Conservation (phyloP, 2,113 vertebrate species). For the Mormyrus iriodes region DNA sequence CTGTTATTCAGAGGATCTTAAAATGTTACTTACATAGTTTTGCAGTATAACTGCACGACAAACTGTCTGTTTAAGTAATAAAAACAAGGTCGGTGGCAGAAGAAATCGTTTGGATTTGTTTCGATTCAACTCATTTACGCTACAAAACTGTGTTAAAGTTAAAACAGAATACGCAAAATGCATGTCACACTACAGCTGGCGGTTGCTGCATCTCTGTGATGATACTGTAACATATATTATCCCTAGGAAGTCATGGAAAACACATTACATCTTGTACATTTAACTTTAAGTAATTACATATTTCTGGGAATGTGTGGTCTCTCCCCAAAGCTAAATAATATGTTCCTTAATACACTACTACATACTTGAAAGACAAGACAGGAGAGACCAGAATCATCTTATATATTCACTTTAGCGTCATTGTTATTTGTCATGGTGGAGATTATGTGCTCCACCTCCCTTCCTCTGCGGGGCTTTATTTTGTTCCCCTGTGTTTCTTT, state of each 20-base stretch:
- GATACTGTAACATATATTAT: not conserved
- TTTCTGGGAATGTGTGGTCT: constrained; percentile 24
- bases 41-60: constrained; percentile 31
- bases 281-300: constrained; percentile 34
- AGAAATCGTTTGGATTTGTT: not conserved
- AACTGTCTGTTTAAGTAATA: not conserved
- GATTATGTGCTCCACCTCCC: constrained; percentile 23
- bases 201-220: not conserved
- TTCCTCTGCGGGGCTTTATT: constrained; percentile 9
- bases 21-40: constrained; percentile 34
- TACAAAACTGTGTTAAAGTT: not conserved
- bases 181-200: not conserved
- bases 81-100: not conserved
- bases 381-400: constrained; percentile 34
- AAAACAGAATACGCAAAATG: constrained; percentile 13
- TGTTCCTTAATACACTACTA: constrained; percentile 31
- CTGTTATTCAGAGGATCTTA: constrained; percentile 41
- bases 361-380: constrained; percentile 25
- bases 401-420: constrained; percentile 37
- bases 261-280: not conserved
- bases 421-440: constrained; percentile 37
- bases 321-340: constrained; percentile 22
- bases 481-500: not conserved
- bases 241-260: not conserved
- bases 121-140: not conserved